Conservation (phyloP, 1,140 invertebrate species). For the Drosophila setifemur region DNA sequence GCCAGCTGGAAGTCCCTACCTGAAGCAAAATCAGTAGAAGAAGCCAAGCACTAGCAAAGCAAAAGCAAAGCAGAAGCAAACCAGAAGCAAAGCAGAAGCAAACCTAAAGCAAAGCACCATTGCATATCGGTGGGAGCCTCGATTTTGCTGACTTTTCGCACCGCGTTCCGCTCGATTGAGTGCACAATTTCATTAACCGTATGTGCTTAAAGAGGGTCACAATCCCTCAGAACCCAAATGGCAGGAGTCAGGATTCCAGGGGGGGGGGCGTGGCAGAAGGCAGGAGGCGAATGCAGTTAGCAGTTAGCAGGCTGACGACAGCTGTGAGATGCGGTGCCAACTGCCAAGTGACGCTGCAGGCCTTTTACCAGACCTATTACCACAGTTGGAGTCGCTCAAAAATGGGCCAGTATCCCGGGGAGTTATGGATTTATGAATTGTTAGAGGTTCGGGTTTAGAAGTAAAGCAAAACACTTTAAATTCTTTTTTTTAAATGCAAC, state of each 20-base stretch:
- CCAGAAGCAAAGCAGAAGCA: constrained; percentile 51
- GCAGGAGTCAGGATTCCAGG: neutral
- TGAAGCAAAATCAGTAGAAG: too few relatives aligned
- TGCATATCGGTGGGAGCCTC: constrained; percentile 55
- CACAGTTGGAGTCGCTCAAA: neutral
- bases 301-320: constrained; percentile 9
- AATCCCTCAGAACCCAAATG: constrained; percentile 2
- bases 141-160: constrained; percentile 81
- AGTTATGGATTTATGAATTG: neutral
- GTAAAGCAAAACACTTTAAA: neutral
- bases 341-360: constrained; percentile 1
- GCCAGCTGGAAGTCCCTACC: constrained; percentile 1
- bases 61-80: constrained; percentile 50
- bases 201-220: constrained; percentile 49
- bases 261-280: neutral
- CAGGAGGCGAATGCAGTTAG: constrained; percentile 21
- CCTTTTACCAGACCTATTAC: neutral
- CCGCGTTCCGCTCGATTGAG: constrained; percentile 81
- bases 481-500: too few relatives aligned
- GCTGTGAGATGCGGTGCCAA: constrained; percentile 16
- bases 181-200: constrained; percentile 82
- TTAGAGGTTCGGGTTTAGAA: neutral
- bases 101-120: constrained; percentile 47
- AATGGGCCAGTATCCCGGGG: neutral
- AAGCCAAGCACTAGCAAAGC: constrained; percentile 50